Base-by-base conservation (phyloP, 2,888 invertebrate genomes). In the Philaethria dido region DNA sequence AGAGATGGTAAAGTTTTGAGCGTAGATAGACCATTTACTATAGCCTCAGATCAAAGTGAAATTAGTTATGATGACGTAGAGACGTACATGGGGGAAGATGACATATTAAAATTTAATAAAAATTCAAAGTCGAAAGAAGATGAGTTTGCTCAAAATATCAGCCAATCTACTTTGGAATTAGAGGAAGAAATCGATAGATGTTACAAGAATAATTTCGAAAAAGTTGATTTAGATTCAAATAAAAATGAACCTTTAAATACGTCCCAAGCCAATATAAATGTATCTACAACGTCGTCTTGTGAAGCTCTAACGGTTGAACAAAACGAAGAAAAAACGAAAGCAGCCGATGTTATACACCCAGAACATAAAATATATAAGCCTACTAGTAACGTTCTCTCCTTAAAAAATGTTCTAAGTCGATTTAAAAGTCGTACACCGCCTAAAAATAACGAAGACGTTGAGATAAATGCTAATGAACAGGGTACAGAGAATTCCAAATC, bases 281-380 rank as follows among this genome's bases (percentile, higher is more conserved):
- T 85, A 48, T 94, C 91, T 47, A 93, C 88, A 66, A 94, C 91
- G 11, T 94, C 93, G 0, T 94, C 93, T 3, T 94, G 94, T 73
- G 94, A 93, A 80, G 89, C 93, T 0, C 77, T 94, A 55, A 86
- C 93, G 6, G 70, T 80, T 48, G 90, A 93, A 5, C 85, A 82
- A n/a, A 91, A 84, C 42, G 86, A 87, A 73, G 90, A 75, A 73
- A 94, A 89, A 78, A 76, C 87, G 69, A 90, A 78, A 77, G 91
- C 74, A 77, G 86, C 84, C 72, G 93, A 86, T 81, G 86, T 93
- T 2, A 93, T 95, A 70, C 96, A 96, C 79, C 97, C 97, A 0
- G 96, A 96, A 78, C 96, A 97, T 81, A 96, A 95, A 85, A 96
- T 96, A 75, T 96, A 96, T 78, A 94, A 96, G 71, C 94, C 95